phyloP scores from a whole-genome alignment of 2,113 vertebrate genomes.

The Glaucomys volans region DNA sequence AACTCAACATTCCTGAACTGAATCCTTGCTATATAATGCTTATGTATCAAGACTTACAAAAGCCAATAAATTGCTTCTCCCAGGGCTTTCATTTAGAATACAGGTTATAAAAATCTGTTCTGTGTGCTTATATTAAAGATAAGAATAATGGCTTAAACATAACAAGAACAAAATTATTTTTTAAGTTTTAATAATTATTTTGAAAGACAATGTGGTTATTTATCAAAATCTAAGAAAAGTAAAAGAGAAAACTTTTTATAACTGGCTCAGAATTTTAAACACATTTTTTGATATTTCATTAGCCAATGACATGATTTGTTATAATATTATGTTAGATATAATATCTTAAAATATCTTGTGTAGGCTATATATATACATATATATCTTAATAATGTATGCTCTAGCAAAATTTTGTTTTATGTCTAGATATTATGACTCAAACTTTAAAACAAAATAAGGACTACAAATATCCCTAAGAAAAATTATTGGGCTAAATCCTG shows the following conservation, averaged over 20 bases:
- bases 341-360: background rate
- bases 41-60: background rate
- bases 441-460: background rate
- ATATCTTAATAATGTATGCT: background rate
- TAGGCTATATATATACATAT: accelerated
- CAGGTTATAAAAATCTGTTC: background rate
- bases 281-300: background rate
- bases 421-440: background rate
- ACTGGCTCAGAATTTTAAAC: background rate
- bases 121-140: background rate
- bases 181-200: background rate
- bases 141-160: background rate
- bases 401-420: background rate
- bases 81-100: background rate
- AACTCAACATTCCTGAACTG: background rate
- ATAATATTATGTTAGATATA: background rate
- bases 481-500: background rate
- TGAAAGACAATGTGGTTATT: background rate
- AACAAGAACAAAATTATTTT: background rate
- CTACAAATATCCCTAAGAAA: background rate
- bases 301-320: background rate
- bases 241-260: background rate
- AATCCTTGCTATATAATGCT: background rate
- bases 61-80: background rate
- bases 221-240: background rate